phyloP scores from a whole-genome alignment of 1,140 invertebrate genomes.

The Rhagoletis pomonella region DNA sequence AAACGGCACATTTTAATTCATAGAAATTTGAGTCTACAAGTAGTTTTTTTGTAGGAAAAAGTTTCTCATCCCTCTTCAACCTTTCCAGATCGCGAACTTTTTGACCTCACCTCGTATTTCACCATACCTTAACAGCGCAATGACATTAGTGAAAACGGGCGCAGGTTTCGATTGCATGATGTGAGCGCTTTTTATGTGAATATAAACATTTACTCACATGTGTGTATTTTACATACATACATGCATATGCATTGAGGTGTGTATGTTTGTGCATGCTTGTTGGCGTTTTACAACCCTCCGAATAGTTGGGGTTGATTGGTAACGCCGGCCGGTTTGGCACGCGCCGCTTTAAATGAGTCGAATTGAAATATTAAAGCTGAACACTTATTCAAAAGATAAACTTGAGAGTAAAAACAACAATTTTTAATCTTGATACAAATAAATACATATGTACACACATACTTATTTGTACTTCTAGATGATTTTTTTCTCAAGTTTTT shows the following conservation, averaged over 20 bases:
- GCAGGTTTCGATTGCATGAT: background rate
- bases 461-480: no score
- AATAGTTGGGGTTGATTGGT: background rate
- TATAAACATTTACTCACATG: background rate
- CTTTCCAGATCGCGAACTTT: no score
- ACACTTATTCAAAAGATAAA: background rate
- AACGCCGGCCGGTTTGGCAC: constrained; percentile 9
- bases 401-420: no score
- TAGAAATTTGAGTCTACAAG: no score
- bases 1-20: no score
- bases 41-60: no score
- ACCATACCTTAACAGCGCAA: background rate
- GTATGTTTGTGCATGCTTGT: background rate
- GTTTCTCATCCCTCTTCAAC: no score
- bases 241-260: background rate
- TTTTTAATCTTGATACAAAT: no score
- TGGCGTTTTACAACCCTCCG: background rate
- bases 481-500: no score
- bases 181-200: background rate
- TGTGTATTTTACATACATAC: background rate
- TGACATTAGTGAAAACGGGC: background rate
- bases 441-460: no score
- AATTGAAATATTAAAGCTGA: constrained; percentile 22
- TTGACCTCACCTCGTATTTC: background rate
- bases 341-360: background rate